Evolutionary conservation across 2,113 vertebrate genomes (phyloP), one percentile per base, ranked within the genome.

Genomic region (Entelurus aequoreus): DNA sequence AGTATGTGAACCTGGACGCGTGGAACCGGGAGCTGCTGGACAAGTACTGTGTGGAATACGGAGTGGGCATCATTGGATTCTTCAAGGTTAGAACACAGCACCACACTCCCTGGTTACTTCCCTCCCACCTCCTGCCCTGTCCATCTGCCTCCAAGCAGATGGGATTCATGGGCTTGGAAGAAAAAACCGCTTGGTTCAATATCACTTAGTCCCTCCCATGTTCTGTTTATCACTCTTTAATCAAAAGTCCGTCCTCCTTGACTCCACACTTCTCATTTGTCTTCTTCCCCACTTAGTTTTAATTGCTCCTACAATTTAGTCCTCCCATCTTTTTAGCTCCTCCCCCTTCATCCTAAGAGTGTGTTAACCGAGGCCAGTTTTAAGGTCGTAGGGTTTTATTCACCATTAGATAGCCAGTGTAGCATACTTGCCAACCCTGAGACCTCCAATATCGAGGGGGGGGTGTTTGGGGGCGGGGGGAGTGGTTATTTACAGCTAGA

Each of bases 1-100:
- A 98, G 81, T 98, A 99, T 0, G 96, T 98, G 55, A 98, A 98
- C 87, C 85, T 99, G 91, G 96, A 99, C 0, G 95, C 95, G 73
- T 98, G 96, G 96, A 99, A 99, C 85, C 88, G 96, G n/a, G 96
- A 99, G 84, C 91, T 99, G 71, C 91, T 99, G 85, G 96, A 99
- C 89, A 98, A 98, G 66, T 99, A 99, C 89, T 99, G 96, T 0
- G 94, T 98, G 86, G 96, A 98, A 80, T 99, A 97, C 0, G 96
- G 96, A 0, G 96, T 98, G 74, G 96, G 96, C 76, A 97, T 98
- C 88, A 92, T 99, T 0, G 96, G 95, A 81, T 99, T 99, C 90
- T 98, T 98, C 89, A 98, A 98, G 93, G 96, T 98, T 80, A 49
- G 80, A 6, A 81, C 75, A 74, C 68, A 14, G 8, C 81, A 68